Percentiles rank a stretch among this genome's conserved stretches.
phyloP scores from a whole-genome alignment of 2,797 vertebrate genomes.

The Acomys russatus region DNA sequence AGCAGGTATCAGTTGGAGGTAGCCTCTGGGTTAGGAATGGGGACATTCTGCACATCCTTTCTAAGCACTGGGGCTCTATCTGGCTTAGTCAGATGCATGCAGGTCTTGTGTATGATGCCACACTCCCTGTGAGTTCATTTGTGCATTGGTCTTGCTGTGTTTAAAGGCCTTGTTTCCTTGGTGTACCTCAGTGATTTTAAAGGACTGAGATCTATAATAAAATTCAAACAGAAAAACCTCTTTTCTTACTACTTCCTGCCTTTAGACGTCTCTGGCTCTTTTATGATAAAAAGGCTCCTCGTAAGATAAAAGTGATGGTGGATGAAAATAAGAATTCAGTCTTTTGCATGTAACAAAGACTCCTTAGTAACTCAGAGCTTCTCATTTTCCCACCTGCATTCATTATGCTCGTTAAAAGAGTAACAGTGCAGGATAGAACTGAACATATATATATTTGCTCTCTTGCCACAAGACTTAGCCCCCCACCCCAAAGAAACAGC shows the following conservation, averaged over 20 bases:
- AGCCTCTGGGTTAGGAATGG: not conserved
- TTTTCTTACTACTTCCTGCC: conserved; percentile 19
- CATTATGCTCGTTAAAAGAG: not conserved
- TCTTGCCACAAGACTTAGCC: not conserved
- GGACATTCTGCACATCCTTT: not conserved
- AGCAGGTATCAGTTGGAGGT: not conserved
- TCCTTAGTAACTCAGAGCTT: not conserved
- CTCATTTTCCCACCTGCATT: not conserved
- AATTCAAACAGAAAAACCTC: not conserved
- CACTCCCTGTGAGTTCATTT: not conserved
- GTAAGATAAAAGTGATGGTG: not conserved
- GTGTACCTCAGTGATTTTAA: not conserved
- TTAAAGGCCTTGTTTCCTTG: not conserved
- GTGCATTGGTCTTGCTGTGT: not conserved
- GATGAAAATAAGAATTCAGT: not conserved
- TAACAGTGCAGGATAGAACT: not conserved
- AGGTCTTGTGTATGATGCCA: not conserved
- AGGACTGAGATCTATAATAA: not conserved
- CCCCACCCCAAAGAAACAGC: not conserved
- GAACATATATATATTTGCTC: not conserved
- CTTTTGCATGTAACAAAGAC: not conserved
- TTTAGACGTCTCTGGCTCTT: not conserved
- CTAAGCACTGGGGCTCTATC: not conserved
- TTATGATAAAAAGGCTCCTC: not conserved
- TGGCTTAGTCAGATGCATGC: not conserved